A percentile compares a stretch with the other conserved stretches of the same genome.
Evolutionary conservation across 1,140 invertebrate species (phyloP).

Genomic region (Archivesica marissinica): DNA sequence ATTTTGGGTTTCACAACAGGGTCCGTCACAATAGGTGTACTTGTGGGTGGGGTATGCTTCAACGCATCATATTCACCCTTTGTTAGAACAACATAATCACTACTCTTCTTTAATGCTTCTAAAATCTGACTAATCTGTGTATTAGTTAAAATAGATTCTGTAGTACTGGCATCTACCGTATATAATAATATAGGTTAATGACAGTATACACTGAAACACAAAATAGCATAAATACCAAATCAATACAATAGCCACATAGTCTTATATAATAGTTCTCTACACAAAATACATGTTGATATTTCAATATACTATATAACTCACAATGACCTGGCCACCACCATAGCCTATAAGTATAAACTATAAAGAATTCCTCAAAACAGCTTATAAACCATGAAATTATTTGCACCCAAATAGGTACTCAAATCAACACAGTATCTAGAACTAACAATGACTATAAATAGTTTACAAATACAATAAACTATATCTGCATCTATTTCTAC

Average conservation of each 20-base stretch:
- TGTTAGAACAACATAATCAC: not conserved
- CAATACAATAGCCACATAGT: not conserved
- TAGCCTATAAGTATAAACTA: slow-evolving; percentile 7
- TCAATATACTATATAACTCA: not conserved
- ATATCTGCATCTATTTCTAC: not conserved
- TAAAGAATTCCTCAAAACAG: slow-evolving; percentile 5
- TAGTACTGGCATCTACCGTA: not conserved
- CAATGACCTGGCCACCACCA: not conserved
- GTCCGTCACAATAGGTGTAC: too few species aligned
- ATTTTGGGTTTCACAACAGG: too few species aligned
- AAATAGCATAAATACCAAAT: not conserved
- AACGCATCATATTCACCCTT: not conserved
- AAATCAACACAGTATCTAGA: not conserved
- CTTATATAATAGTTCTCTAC: too few species aligned
- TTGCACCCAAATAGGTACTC: not conserved
- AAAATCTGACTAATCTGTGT: not conserved
- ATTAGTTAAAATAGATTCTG: not conserved
- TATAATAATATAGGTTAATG: too few species aligned
- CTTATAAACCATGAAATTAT: not conserved
- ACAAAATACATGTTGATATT: too few species aligned
- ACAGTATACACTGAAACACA: too few species aligned
- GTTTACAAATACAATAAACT: not conserved
- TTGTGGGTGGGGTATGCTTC: not conserved
- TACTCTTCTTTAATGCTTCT: not conserved
- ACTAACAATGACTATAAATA: not conserved